Evolutionary conservation across 2,797 vertebrate genomes (phyloP), one percentile per base, ranked within the genome.

Genomic region (Amniataba percoides): DNA sequence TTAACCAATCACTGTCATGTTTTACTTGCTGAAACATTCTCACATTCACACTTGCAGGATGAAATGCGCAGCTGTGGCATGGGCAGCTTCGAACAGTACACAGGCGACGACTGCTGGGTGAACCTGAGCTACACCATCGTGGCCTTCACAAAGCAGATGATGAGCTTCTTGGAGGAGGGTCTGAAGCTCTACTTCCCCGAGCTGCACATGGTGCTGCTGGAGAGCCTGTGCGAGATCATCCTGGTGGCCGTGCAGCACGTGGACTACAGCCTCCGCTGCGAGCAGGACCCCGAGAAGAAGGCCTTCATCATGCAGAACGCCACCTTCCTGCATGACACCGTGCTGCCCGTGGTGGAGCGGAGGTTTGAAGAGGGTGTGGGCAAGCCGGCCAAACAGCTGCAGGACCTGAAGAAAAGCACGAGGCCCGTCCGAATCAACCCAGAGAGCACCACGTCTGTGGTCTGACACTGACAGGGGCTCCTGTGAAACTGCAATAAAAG

Each of bases 61-160:
- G 98, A 99, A 92, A 99, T 99, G 98, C 96, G 93, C 27, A 88
- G 85, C 80, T 98, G 98, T 0, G 97, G 98, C 1, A 93, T 99
- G 11, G 76, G 88, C 60, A 95, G 45, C 90, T 98, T 99, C 51
- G 97, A 98, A 64, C 97, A 97, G 81, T 98, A 98, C 92, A 99
- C 97, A 0, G 98, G 98, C 0, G 97, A 99, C 9, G 97, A 97
- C 94, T 99, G 98, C 94, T 99, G 98, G 98, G 98, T 99, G 81
- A 99, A 98, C 93, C 95, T 99, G 55, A 99, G 98, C 93, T 99
- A 99, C 92, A 99, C 98, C 0, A 85, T 99, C 2, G 98, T 99
- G 74, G 98, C 98, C 77, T 99, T 99, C 92, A 99, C 97, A n/a
- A 99, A 99, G 92, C 98, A 99, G 95, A 96, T 97, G 87, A 97